Conservation (phyloP, 2,113 vertebrate genomes). For the Ancistrus triradiatus region DNA sequence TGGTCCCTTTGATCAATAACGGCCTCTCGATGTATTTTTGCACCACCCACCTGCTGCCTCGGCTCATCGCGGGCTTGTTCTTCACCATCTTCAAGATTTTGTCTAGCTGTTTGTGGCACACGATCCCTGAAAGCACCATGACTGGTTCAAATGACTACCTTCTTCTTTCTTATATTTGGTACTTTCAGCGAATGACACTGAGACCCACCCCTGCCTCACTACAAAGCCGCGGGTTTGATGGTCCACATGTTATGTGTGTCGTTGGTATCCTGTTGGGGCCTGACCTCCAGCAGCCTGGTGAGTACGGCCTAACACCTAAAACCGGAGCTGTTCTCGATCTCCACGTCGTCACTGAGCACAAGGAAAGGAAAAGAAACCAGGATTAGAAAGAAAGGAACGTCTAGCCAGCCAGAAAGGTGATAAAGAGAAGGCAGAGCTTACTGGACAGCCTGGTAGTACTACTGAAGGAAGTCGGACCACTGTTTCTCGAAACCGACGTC, state of each 20-base stretch:
- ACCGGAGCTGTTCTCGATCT: slow-evolving; percentile 52
- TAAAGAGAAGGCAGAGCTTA: slow-evolving; percentile 63
- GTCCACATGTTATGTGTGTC: slow-evolving; percentile 87
- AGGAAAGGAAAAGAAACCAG: slow-evolving; percentile 12
- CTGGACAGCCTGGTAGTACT: slow-evolving; percentile 80
- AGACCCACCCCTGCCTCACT: slow-evolving; percentile 80
- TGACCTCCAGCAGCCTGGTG: slow-evolving; percentile 56
- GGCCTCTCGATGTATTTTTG: slow-evolving; percentile 91
- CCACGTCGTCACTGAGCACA: slow-evolving; percentile 65
- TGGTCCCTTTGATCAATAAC: slow-evolving; percentile 81
- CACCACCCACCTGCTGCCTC: slow-evolving; percentile 79
- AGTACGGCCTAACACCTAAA: slow-evolving; percentile 70
- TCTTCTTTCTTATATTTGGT: too few species aligned
- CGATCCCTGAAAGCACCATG: slow-evolving; percentile 68
- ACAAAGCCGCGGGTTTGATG: slow-evolving; percentile 86
- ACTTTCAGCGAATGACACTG: neutral
- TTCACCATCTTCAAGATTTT: slow-evolving; percentile 75
- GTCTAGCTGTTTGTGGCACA: slow-evolving; percentile 76
- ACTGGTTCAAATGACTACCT: too few species aligned
- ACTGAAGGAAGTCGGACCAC: slow-evolving; percentile 75
- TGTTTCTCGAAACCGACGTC: slow-evolving; percentile 36
- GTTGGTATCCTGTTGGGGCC: slow-evolving; percentile 81
- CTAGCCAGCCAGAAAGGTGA: neutral
- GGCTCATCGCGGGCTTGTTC: slow-evolving; percentile 58
- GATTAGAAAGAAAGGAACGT: neutral